phyloP scores from a whole-genome alignment of 1,140 invertebrate species.

The Sminthurides bifidus region DNA sequence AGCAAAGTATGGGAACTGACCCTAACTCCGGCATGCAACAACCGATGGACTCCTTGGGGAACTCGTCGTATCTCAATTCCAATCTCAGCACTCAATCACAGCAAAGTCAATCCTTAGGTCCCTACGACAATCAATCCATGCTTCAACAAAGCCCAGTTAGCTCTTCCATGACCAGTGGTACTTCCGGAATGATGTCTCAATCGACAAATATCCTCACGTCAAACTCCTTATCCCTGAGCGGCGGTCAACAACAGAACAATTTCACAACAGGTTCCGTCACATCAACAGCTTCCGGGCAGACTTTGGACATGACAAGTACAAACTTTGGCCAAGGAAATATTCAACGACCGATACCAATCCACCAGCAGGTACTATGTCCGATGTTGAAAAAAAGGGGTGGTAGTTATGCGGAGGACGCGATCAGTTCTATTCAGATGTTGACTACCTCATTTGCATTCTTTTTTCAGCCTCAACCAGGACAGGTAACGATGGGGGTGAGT shows the following conservation, averaged over 20 bases:
- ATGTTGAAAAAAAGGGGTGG: background rate
- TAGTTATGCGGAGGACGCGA: background rate
- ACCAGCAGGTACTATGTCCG: background rate
- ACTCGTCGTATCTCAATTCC: conserved; percentile 1
- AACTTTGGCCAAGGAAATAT: background rate
- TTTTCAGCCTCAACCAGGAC: conserved; percentile 14
- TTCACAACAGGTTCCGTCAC: too few relatives aligned
- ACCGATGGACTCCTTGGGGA: conserved; percentile 8
- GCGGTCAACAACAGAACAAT: too few relatives aligned
- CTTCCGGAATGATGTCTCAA: conserved; percentile 2
- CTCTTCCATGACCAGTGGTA: background rate
- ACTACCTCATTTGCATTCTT: too few relatives aligned
- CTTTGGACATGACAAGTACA: too few relatives aligned
- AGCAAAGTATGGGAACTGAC: background rate
- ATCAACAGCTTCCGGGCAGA: too few relatives aligned
- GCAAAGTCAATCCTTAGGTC: conserved; percentile 3
- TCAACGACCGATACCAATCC: background rate
- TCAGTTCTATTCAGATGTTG: background rate
- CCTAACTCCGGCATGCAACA: background rate
- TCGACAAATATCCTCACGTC: too few relatives aligned
- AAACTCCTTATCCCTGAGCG: too few relatives aligned
- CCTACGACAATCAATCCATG: conserved; percentile 11
- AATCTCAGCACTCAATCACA: conserved; percentile 11
- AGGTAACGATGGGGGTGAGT: background rate
- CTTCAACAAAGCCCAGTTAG: conserved; percentile 2